Base-by-base conservation (phyloP, 1,140 invertebrate species). In the Akabosia matsudoensis region DNA sequence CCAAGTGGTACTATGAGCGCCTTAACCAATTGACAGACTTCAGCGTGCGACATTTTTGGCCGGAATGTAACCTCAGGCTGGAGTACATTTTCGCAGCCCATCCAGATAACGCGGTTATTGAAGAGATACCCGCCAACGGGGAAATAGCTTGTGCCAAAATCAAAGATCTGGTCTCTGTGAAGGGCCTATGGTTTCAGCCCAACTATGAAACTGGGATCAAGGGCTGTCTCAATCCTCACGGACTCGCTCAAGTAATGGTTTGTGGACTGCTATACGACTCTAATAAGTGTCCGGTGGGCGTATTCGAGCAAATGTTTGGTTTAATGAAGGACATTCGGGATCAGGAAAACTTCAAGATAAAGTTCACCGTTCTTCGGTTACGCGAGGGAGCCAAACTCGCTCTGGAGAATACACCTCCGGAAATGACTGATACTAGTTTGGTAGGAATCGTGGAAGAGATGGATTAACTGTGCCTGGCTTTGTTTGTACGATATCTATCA, bases 281-380 rank as follows among this genome's bases (percentile, higher is more conserved):
- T 0, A 76, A 84, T 22, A 14, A 24, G 51, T 26, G 31, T 14
- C 87, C 85, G 79, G 81, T 87, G n/a, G 90, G 90, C 3, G 82
- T 89, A n/a, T 91, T 90, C 82, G 88, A 90, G 79, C 88, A 90
- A 80, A 80, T 86, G 22, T 91, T 91, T 84, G 87, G 86, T 4
- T 80, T 91, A 18, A 82, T 88, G 2, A 85, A 86, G 73, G 89
- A 90, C 84, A n/a, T n/a, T 89, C 89, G 0, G 84, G 83, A 74
- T 80, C 81, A 26, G 83, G 85, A 1, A 89, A 90, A 88, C 79
- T 91, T 88, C 87, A 90, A 90, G 83, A 87, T 90, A 45, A 90
- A 89, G 80, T 84, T 83, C 70, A 84, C 82, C 26, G 51, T 79
- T 1, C 30, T 83, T 16, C 34, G 75, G 30, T 64, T 79, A 18